Evolutionary conservation across 1,140 invertebrate species (phyloP).

Genomic region (Rhyzopertha dominica): DNA sequence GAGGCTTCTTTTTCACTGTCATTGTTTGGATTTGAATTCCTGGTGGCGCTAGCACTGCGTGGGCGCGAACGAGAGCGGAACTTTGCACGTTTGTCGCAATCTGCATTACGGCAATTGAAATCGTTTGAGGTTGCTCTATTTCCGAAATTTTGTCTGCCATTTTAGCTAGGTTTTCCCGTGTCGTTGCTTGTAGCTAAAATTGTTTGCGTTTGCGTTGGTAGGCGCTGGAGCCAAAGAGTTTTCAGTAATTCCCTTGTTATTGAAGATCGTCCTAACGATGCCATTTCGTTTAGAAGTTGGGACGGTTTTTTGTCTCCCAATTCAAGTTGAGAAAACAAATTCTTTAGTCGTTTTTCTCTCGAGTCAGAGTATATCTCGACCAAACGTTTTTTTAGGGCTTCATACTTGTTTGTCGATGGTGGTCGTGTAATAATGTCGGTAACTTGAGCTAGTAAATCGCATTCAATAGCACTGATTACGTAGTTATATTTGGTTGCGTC

Average conservation of each 20-base stretch:
- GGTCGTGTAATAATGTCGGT: constrained; percentile 13
- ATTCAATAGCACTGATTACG: constrained; percentile 14
- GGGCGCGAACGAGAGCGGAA: background rate
- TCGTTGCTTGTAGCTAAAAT: constrained; percentile 5
- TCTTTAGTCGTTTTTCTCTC: constrained; percentile 25
- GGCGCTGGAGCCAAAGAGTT: too few species aligned
- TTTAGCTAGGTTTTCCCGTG: constrained; percentile 17
- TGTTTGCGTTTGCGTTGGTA: too few species aligned
- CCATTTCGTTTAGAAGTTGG: constrained; percentile 27
- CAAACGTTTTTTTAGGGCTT: constrained; percentile 14
- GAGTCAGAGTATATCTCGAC: constrained; percentile 28
- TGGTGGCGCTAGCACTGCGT: background rate
- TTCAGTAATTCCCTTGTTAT: too few species aligned
- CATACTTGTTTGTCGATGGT: constrained; percentile 12
- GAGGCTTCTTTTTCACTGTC: constrained; percentile 3
- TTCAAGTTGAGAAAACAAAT: constrained; percentile 28
- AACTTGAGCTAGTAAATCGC: constrained; percentile 10
- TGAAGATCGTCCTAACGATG: too few species aligned
- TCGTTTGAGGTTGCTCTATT: background rate
- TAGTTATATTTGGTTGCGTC: constrained; percentile 15
- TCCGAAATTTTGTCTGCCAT: constrained; percentile 23
- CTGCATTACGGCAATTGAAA: background rate
- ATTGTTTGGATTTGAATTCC: background rate
- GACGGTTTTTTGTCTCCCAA: constrained; percentile 29
- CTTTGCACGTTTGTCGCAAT: background rate